phyloP scores from a whole-genome alignment of 1,140 invertebrate species.

The Aphelinus atriplicis region DNA sequence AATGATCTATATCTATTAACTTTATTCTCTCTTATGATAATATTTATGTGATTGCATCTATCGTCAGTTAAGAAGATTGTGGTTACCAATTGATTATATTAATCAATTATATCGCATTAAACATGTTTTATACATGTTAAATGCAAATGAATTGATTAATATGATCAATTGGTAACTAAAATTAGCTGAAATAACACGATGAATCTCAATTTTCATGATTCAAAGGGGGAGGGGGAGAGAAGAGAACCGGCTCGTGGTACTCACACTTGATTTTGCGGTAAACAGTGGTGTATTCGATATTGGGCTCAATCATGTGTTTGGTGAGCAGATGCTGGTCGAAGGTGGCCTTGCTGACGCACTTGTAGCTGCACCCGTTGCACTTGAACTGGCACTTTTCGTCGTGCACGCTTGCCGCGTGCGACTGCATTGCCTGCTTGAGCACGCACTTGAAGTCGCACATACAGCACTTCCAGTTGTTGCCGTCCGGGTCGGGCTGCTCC shows the following conservation, averaged over 20 bases:
- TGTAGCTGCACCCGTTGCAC: constrained; percentile 72
- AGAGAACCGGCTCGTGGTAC: constrained; percentile 6
- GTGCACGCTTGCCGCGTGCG: constrained; percentile 70
- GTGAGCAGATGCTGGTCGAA: constrained; percentile 70
- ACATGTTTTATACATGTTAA: constrained; percentile 7
- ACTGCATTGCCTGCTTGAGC: constrained; percentile 69
- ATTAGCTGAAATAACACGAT: not conserved
- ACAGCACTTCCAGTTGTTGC: constrained; percentile 76
- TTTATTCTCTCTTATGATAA: not conserved
- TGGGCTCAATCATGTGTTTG: constrained; percentile 63
- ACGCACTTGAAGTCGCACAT: constrained; percentile 72
- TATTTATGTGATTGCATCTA: no score
- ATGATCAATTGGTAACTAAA: not conserved
- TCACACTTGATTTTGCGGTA: constrained; percentile 60
- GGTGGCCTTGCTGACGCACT: constrained; percentile 66
- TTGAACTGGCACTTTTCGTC: constrained; percentile 74
- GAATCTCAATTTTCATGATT: not conserved
- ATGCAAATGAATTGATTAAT: not conserved
- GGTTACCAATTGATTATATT: no score
- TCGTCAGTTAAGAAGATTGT: no score
- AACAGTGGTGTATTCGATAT: constrained; percentile 48
- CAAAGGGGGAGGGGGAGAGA: no score
- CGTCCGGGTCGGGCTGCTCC: constrained; percentile 53
- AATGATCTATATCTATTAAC: not conserved
- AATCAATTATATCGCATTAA: no score